Evolutionary conservation across 1,140 invertebrate genomes (phyloP), one percentile per base, ranked within the genome.

Genomic region (Aplysia californica): DNA sequence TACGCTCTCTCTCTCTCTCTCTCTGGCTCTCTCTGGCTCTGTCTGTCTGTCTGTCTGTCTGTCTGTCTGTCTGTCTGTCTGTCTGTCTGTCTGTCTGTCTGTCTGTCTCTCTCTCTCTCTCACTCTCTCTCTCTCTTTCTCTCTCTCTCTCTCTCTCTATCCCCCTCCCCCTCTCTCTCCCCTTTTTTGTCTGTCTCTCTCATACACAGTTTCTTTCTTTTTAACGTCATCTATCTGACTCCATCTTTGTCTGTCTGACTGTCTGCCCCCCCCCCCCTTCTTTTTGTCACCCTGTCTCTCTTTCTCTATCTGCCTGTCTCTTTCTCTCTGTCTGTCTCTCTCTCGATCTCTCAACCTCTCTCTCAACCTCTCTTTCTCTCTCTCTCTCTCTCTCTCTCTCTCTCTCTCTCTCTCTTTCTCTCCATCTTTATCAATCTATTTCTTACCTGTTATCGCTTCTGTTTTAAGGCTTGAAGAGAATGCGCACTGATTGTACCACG

Each of bases 131-230:
- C 59, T 75, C 41, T 91, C 90, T 83, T 89, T 90, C 71, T 91
- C 86, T 83, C 90, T 89, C 84, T 92, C 90, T 66, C 91, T 89
- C 56, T 91, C 88, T 73, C 90, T 87, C 81, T 50, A 23, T 41
- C 58, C 26, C 26, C 29, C 33, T 69, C 44, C 23, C n/a, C 35
- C 50, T 76, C 38, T 74, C 35, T n/a, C 67, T 74, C 85, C 67
- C 89, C 88, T 4, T 77, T 55, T 78, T 73, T 41, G 18, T 78
- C 35, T 71, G 26, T 38, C 35, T 55, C 23, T 71, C 31, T 72
- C 38, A 39, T 26, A 39, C 74, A 55, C 41, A 58, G 21, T 36
- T 36, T 79, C 76, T 58, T 50, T 56, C 38, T 70, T 35, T 55
- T 26, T 35, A 31, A 36, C 44, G 39, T 31, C 21, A 20, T 55